Evolutionary conservation across 2,888 invertebrate genomes (phyloP).

Genomic region (Lumbricus terrestris): DNA sequence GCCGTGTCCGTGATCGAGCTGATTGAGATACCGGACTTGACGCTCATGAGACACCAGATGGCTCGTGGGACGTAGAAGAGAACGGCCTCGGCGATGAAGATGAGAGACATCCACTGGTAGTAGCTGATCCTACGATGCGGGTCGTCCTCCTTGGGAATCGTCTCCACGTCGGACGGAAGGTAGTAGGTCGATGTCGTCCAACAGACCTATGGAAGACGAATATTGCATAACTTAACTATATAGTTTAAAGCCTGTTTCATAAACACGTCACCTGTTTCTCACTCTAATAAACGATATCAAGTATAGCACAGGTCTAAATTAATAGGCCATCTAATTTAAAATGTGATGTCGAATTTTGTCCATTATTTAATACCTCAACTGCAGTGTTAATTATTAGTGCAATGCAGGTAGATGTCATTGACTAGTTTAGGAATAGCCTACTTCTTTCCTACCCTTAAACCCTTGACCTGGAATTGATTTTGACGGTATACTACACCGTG

Average conservation of each 20-base stretch:
- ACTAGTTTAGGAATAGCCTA: too few relatives aligned
- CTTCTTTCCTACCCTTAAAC: too few relatives aligned
- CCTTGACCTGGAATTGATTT: too few relatives aligned
- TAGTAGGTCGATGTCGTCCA: constrained; percentile 64
- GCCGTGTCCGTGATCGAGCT: background rate
- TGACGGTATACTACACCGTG: too few relatives aligned
- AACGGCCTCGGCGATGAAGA: constrained; percentile 38
- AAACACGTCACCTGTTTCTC: background rate
- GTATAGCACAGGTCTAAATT: too few relatives aligned
- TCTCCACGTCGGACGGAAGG: constrained; percentile 47
- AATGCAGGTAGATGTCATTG: too few relatives aligned
- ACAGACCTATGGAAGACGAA: constrained; percentile 51
- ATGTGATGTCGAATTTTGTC: too few relatives aligned
- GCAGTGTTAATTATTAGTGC: too few relatives aligned
- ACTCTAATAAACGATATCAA: too few relatives aligned
- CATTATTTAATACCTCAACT: too few relatives aligned
- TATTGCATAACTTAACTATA: background rate
- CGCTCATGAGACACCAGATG: constrained; percentile 60
- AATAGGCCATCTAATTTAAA: too few relatives aligned
- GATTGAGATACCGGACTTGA: constrained; percentile 26
- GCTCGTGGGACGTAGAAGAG: constrained; percentile 57
- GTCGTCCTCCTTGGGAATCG: constrained; percentile 35
- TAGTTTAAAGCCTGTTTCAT: background rate
- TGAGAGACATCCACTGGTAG: constrained; percentile 42
- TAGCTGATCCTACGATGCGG: constrained; percentile 34